Conservation (phyloP, 2,113 vertebrate species). For the Neolamprologus longior region DNA sequence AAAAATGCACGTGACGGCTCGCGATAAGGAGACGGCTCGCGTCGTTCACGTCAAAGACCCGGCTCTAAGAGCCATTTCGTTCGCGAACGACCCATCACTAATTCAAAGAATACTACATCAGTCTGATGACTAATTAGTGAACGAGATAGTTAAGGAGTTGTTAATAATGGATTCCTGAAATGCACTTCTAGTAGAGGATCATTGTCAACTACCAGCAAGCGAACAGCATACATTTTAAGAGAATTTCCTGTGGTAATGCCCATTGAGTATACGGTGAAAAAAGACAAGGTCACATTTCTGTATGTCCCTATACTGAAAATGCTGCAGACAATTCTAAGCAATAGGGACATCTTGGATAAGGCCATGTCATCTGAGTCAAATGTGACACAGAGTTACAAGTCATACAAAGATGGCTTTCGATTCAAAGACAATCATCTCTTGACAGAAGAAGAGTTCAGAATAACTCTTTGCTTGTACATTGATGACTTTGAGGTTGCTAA, state of each 20-base stretch:
- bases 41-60: too few relatives aligned
- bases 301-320: neutral
- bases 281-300: neutral
- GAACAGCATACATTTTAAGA: neutral
- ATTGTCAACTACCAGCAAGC: neutral
- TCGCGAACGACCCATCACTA: too few relatives aligned
- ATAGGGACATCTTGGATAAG: neutral
- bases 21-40: too few relatives aligned
- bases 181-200: neutral
- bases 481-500: neutral
- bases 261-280: accelerated
- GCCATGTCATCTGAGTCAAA: neutral
- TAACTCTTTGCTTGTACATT: neutral
- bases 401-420: neutral
- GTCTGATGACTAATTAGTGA: neutral
- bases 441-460: neutral
- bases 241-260: neutral
- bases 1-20: too few relatives aligned
- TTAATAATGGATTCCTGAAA: neutral
- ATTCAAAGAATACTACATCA: neutral
- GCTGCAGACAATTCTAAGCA: neutral
- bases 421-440: neutral
- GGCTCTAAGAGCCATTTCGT: too few relatives aligned
- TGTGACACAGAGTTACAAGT: neutral
- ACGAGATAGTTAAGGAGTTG: neutral